These are phyloP conservation scores for Trichoplusia ni DNA, from an alignment of 1,140 invertebrate genomes.

Conservation along the genomic window DNA sequence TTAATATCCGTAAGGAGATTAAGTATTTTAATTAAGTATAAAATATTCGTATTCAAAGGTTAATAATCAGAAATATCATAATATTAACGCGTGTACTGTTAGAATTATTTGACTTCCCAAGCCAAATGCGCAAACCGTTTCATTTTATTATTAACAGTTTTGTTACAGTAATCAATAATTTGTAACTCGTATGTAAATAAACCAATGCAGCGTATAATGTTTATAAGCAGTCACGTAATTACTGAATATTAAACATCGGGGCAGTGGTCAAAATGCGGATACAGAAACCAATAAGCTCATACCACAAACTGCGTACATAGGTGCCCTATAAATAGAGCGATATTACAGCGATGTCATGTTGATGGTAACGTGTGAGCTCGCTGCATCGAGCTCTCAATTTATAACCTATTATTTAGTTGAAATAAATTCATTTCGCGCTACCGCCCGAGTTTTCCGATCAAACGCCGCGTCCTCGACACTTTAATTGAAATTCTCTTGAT, in stretches of 20 bases:
- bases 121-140: not conserved
- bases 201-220: too few relatives aligned
- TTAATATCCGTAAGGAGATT: too few relatives aligned
- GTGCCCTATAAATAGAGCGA: not conserved
- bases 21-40: too few relatives aligned
- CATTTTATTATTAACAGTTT: slow-evolving; percentile 2
- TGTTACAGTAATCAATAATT: too few relatives aligned
- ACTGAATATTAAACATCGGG: slow-evolving; percentile 12
- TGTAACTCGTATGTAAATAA: not conserved
- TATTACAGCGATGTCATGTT: not conserved
- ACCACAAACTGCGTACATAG: slow-evolving; percentile 7
- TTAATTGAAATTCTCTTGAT: slow-evolving; percentile 50
- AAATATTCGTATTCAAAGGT: too few relatives aligned
- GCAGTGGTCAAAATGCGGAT: not conserved
- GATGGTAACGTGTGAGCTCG: not conserved
- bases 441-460: slow-evolving; percentile 24
- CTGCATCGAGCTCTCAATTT: slow-evolving; percentile 6
- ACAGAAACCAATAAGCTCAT: slow-evolving; percentile 10
- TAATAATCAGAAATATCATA: not conserved
- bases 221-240: too few relatives aligned
- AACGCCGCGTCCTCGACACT: slow-evolving; percentile 40
- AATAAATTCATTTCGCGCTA: slow-evolving; percentile 23
- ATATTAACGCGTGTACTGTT: not conserved
- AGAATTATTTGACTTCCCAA: not conserved
- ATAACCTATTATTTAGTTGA: slow-evolving; percentile 23